These are phyloP conservation scores for Phoeniculus purpureus DNA, from an alignment of 2,797 vertebrate species.

Conservation along the genomic window DNA sequence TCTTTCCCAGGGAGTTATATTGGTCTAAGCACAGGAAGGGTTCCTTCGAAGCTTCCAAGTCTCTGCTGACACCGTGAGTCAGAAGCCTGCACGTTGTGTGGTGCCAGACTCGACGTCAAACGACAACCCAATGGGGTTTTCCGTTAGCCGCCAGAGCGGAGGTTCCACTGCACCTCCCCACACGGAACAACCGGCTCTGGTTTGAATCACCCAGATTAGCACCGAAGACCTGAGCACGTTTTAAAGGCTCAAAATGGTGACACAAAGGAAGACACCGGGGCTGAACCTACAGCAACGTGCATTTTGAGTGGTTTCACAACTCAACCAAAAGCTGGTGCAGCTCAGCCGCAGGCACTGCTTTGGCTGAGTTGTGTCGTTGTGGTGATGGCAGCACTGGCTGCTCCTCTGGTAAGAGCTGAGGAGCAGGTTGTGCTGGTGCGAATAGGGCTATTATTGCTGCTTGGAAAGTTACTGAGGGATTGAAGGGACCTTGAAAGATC, in stretches of 20 bases:
- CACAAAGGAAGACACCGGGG: background rate
- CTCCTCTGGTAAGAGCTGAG: background rate
- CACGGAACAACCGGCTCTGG: no score
- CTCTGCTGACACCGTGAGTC: no score
- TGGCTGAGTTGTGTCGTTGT: background rate
- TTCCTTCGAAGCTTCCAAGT: no score
- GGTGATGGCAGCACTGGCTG: accelerated
- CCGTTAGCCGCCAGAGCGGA: no score
- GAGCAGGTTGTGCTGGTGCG: background rate
- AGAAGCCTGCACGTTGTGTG: no score
- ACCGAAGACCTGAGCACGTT: background rate
- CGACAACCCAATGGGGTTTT: no score
- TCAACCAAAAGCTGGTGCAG: background rate
- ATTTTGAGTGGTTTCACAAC: background rate
- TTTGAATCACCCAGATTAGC: background rate
- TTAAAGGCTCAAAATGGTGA: background rate
- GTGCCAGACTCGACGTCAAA: no score
- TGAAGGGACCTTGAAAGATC: no score
- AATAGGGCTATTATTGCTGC: background rate
- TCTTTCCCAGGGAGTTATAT: no score
- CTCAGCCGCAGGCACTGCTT: background rate
- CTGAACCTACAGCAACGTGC: background rate
- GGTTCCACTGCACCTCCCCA: no score
- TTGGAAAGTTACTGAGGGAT: conserved; percentile 9
- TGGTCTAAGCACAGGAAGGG: no score